These are phyloP conservation scores for Oryzias woworae DNA, from an alignment of 2,113 vertebrate genomes.

Conservation along the genomic window DNA sequence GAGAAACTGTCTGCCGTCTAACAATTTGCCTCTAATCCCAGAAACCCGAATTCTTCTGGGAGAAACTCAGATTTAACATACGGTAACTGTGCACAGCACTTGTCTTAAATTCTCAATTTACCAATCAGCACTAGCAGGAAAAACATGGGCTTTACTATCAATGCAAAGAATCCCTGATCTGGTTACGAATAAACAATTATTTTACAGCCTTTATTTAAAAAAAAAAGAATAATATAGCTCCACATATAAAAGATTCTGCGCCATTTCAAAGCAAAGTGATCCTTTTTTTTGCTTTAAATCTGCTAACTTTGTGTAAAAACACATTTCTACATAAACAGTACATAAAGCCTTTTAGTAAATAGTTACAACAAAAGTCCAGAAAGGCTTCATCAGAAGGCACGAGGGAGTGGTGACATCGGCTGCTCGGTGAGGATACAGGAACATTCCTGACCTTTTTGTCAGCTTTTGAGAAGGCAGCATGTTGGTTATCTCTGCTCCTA, in stretches of 20 bases:
- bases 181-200: conserved; percentile 18
- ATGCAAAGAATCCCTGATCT: conserved; percentile 30
- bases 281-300: neutral
- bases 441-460: conserved; percentile 55
- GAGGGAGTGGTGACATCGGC: conserved; percentile 57
- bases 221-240: conserved; percentile 13
- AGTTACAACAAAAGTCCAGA: conserved; percentile 55
- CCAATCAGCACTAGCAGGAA: conserved; percentile 11
- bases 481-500: conserved; percentile 34
- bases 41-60: conserved; percentile 6
- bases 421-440: conserved; percentile 61
- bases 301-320: conserved; percentile 54
- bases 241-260: conserved; percentile 13
- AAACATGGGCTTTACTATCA: conserved; percentile 16
- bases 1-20: conserved; percentile 6
- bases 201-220: conserved; percentile 4
- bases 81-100: neutral
- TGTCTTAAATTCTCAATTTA: conserved; percentile 4
- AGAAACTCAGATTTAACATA: conserved; percentile 3
- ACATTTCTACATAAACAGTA: conserved; percentile 56
- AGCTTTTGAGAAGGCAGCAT: conserved; percentile 69
- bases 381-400: conserved; percentile 70
- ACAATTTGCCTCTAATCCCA: conserved; percentile 10
- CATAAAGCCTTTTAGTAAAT: conserved; percentile 58
- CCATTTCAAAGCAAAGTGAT: conserved; percentile 18